Conservation (phyloP, 2,888 invertebrate species). For the Noctua janthina region DNA sequence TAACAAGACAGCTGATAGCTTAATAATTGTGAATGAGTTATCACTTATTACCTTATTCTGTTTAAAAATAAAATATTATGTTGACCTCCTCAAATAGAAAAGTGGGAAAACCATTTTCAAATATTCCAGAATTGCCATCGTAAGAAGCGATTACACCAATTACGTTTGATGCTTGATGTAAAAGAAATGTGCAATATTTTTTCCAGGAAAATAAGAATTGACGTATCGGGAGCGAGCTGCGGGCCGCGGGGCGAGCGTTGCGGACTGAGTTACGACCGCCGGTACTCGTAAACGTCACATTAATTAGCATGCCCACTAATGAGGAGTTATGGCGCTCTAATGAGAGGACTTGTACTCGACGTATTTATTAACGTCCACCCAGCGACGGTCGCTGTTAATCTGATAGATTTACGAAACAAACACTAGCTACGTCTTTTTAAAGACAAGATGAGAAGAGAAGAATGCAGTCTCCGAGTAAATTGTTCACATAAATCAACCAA, state of each 20-base stretch:
- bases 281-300: constrained; percentile 88
- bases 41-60: constrained; percentile 10
- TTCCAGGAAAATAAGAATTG: constrained; percentile 63
- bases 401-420: constrained; percentile 70
- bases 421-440: constrained; percentile 25
- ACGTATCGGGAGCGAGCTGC: constrained; percentile 63
- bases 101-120: constrained; percentile 32
- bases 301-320: constrained; percentile 90
- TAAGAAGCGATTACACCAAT: constrained; percentile 61
- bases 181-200: constrained; percentile 58
- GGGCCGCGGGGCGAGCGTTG: constrained; percentile 59
- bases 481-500: constrained; percentile 45
- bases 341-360: constrained; percentile 86
- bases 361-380: constrained; percentile 74
- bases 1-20: constrained; percentile 21
- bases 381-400: constrained; percentile 67
- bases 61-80: constrained; percentile 15
- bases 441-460: constrained; percentile 41
- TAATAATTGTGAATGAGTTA: constrained; percentile 28
- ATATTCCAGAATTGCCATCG: constrained; percentile 29
- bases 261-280: constrained; percentile 76
- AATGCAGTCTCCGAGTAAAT: constrained; percentile 32
- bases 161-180: constrained; percentile 62
- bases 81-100: constrained; percentile 5
- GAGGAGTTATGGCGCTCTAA: constrained; percentile 90